Percentiles rank a stretch among this genome's conserved stretches.
Evolutionary conservation across 2,888 invertebrate genomes (phyloP).

Genomic region (Cephalotes varians): DNA sequence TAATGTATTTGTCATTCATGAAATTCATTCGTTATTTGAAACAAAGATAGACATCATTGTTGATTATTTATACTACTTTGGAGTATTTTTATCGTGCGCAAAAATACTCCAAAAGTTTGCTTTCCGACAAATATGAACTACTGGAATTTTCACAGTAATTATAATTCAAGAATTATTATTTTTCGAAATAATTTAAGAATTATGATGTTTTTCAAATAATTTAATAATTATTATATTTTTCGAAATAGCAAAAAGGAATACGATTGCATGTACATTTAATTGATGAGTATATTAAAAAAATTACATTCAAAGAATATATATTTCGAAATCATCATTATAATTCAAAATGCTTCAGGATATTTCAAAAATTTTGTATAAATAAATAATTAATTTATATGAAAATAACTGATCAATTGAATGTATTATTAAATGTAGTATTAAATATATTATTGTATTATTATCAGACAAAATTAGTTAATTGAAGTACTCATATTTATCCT

Average conservation of each 20-base stretch:
- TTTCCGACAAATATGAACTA: background rate
- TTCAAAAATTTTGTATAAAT: background rate
- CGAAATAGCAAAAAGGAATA: too few species aligned
- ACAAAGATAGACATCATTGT: background rate
- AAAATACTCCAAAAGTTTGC: slow-evolving; percentile 11
- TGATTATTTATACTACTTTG: background rate
- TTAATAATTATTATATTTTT: background rate
- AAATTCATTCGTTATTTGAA: slow-evolving; percentile 18
- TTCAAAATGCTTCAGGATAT: background rate
- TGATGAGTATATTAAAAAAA: too few species aligned
- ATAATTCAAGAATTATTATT: background rate
- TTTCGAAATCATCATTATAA: too few species aligned
- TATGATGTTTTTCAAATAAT: background rate
- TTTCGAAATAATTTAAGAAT: background rate
- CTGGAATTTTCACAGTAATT: background rate
- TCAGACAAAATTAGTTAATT: background rate
- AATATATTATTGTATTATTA: background rate
- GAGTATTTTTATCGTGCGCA: background rate
- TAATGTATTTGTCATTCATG: background rate
- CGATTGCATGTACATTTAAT: too few species aligned
- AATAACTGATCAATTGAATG: background rate
- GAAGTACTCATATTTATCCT: background rate
- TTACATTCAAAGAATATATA: too few species aligned
- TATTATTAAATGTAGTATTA: too few species aligned
- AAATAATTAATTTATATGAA: background rate